These are phyloP conservation scores for Adela reaumurella DNA, from an alignment of 2,888 invertebrate species.

Conservation along the genomic window DNA sequence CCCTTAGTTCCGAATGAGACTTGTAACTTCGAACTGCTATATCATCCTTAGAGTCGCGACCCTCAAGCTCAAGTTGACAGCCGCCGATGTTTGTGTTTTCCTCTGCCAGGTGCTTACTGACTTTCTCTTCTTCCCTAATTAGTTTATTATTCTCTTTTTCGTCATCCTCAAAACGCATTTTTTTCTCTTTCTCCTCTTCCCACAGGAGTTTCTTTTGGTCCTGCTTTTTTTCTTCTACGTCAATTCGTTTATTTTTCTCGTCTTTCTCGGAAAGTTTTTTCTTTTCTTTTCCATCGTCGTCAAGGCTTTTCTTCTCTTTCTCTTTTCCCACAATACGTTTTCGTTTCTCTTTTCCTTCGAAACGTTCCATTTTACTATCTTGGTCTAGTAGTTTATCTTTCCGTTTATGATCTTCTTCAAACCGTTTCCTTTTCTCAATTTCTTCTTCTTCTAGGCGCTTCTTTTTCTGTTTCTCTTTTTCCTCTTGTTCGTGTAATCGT, in stretches of 20 bases:
- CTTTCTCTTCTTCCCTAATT: no score
- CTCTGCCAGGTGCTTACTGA: no score
- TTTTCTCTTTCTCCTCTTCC: no score
- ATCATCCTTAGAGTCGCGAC: no score
- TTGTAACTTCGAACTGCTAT: no score
- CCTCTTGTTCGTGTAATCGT: conserved; percentile 1
- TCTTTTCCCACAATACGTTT: conserved; percentile 6
- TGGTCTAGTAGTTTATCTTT: no score
- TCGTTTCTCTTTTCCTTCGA: conserved; percentile 1
- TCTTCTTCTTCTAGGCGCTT: conserved; percentile 7
- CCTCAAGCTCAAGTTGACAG: no score
- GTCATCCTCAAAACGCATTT: no score
- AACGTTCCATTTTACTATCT: not conserved
- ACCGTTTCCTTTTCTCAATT: conserved; percentile 3
- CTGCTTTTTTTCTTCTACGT: conserved; percentile 11
- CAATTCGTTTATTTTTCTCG: conserved; percentile 14
- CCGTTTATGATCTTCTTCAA: no score
- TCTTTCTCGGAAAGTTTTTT: conserved; percentile 10
- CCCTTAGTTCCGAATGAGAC: conserved; percentile 8
- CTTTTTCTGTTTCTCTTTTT: conserved; percentile 7
- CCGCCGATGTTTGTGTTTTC: no score
- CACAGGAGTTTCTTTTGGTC: conserved; percentile 19
- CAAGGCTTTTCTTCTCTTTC: not conserved
- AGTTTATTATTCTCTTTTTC: no score
- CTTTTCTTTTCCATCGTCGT: conserved; percentile 15